These are phyloP conservation scores for Myocastor coypus DNA, from an alignment of 2,113 vertebrate genomes.

Conservation along the genomic window DNA sequence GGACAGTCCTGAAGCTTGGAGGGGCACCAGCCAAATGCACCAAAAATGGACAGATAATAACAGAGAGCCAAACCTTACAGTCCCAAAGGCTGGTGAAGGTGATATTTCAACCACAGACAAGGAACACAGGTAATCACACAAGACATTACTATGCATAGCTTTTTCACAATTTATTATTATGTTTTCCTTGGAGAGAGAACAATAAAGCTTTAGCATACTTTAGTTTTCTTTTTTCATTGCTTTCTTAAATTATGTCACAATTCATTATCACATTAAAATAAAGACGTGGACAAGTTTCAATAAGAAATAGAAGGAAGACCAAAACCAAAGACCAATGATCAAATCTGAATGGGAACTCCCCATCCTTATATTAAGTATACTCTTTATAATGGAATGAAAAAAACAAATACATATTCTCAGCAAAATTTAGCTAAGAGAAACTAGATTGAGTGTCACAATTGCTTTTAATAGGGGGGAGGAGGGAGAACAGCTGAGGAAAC, in stretches of 20 bases:
- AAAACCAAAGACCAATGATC: not conserved
- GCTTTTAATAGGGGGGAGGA: not conserved
- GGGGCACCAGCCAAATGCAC: not conserved
- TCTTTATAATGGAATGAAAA: not conserved
- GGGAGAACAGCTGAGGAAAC: not conserved
- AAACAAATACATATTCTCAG: constrained; percentile 3
- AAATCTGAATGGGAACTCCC: not conserved
- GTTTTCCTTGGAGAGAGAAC: not conserved
- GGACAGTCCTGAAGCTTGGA: not conserved
- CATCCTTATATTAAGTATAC: not conserved
- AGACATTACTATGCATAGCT: not conserved
- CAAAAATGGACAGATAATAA: not conserved
- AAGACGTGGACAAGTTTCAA: not conserved
- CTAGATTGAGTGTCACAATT: not conserved
- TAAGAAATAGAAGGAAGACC: not conserved
- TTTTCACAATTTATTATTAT: not conserved
- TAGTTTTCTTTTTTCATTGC: not conserved
- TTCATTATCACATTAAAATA: not conserved
- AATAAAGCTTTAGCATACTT: not conserved
- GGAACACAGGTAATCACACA: not conserved
- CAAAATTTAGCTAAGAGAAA: constrained; percentile 9
- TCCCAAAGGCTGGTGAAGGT: not conserved
- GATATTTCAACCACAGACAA: not conserved
- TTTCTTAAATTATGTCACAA: not conserved
- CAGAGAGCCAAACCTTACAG: not conserved